These are phyloP conservation scores for Gymnosoma rotundatum DNA, from an alignment of 2,888 invertebrate genomes.

Conservation along the genomic window DNA sequence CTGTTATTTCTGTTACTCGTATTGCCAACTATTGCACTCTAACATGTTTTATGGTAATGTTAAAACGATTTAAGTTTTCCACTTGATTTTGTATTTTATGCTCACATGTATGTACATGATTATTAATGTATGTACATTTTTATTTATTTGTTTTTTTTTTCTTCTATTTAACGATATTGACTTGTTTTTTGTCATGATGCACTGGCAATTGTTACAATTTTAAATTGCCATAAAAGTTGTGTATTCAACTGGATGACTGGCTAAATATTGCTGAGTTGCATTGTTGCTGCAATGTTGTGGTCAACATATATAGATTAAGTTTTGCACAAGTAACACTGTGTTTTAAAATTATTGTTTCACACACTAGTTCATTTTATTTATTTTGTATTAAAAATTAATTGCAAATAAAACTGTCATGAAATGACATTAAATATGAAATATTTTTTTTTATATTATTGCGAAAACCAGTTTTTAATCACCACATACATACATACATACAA, in stretches of 20 bases:
- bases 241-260: conserved; percentile 9
- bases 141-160: conserved; percentile 9
- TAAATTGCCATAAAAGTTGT: conserved; percentile 52
- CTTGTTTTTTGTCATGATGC: conserved; percentile 57
- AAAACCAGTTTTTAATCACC: no score
- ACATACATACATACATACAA: no score
- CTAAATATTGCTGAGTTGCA: background rate
- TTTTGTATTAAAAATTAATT: no score
- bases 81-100: conserved; percentile 49
- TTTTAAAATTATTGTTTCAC: no score
- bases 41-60: conserved; percentile 1
- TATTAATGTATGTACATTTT: conserved; percentile 45
- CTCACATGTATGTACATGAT: conserved; percentile 29
- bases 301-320: background rate
- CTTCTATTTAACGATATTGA: conserved; percentile 49
- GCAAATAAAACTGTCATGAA: no score
- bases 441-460: no score
- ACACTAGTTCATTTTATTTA: no score
- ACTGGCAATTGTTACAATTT: conserved; percentile 60
- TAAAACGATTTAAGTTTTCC: conserved; percentile 18
- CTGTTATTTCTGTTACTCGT: background rate
- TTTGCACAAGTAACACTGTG: no score
- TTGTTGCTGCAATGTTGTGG: background rate
- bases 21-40: no score
- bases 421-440: no score